These are phyloP conservation scores for Catharus minimus DNA, from an alignment of 2,113 vertebrate genomes.

Conservation along the genomic window DNA sequence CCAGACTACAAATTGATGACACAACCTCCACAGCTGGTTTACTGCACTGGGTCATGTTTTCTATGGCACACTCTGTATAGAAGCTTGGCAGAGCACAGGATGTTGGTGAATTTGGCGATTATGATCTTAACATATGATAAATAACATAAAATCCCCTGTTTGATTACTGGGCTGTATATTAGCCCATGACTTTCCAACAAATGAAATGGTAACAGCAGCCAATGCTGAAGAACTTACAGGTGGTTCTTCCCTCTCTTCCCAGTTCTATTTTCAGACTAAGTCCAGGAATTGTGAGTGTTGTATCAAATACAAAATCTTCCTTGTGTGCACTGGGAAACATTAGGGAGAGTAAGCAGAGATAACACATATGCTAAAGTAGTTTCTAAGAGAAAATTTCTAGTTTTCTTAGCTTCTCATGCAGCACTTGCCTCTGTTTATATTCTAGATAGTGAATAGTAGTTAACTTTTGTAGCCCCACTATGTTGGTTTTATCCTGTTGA, in stretches of 20 bases:
- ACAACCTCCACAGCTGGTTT: constrained; percentile 19
- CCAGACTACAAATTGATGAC: constrained; percentile 24
- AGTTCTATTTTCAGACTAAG: neutral
- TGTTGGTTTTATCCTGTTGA: neutral
- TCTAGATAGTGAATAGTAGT: neutral
- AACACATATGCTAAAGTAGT: neutral
- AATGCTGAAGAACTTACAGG: neutral
- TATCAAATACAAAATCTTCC: neutral
- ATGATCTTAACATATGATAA: neutral
- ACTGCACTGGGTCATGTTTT: neutral
- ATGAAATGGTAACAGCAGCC: neutral
- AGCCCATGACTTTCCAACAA: neutral
- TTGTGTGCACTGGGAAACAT: neutral
- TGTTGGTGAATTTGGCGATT: neutral
- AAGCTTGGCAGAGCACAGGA: neutral
- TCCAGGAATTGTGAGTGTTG: neutral
- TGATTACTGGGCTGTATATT: neutral
- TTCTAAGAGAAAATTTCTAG: neutral
- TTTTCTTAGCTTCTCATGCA: neutral
- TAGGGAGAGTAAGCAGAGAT: neutral
- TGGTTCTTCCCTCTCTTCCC: neutral
- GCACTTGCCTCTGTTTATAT: neutral
- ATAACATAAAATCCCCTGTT: neutral
- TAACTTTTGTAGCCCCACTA: neutral
- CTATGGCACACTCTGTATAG: neutral